These are phyloP conservation scores for Medauroidea extradentata DNA, from an alignment of 1,140 invertebrate genomes.

Conservation along the genomic window DNA sequence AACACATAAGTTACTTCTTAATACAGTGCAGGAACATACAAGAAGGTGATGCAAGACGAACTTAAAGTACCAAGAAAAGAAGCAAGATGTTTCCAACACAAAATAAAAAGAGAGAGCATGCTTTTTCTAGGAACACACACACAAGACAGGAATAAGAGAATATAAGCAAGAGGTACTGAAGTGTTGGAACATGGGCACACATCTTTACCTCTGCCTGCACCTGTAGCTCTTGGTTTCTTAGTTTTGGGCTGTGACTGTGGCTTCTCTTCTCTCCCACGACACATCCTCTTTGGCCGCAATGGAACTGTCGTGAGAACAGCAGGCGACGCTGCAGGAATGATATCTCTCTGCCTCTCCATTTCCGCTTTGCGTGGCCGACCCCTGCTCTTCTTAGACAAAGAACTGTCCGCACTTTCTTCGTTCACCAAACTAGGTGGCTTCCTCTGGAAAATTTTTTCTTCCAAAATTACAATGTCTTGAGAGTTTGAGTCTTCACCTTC, in stretches of 20 bases:
- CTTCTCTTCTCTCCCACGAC: conserved; percentile 6
- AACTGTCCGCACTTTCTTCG: background rate
- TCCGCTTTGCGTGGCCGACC: conserved; percentile 8
- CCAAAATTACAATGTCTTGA: conserved; percentile 4
- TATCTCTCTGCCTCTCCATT: background rate
- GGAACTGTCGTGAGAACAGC: too few relatives aligned
- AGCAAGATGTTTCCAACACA: too few relatives aligned
- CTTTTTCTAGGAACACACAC: too few relatives aligned
- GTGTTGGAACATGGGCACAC: too few relatives aligned
- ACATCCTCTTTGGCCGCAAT: conserved; percentile 8
- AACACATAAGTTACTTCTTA: too few relatives aligned
- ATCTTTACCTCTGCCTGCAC: too few relatives aligned
- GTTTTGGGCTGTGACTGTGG: background rate
- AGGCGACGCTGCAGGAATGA: background rate
- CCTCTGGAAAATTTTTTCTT: background rate
- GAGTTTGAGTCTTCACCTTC: conserved; percentile 3
- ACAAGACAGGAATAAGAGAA: too few relatives aligned
- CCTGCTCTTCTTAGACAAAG: background rate
- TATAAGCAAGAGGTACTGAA: too few relatives aligned
- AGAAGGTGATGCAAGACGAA: too few relatives aligned
- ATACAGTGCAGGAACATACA: too few relatives aligned
- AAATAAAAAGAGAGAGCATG: too few relatives aligned
- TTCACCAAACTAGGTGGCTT: background rate
- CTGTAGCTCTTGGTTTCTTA: background rate
- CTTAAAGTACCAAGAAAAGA: too few relatives aligned